Base-by-base conservation (phyloP, 2,888 invertebrate genomes). In the Eristalis arbustorum region DNA sequence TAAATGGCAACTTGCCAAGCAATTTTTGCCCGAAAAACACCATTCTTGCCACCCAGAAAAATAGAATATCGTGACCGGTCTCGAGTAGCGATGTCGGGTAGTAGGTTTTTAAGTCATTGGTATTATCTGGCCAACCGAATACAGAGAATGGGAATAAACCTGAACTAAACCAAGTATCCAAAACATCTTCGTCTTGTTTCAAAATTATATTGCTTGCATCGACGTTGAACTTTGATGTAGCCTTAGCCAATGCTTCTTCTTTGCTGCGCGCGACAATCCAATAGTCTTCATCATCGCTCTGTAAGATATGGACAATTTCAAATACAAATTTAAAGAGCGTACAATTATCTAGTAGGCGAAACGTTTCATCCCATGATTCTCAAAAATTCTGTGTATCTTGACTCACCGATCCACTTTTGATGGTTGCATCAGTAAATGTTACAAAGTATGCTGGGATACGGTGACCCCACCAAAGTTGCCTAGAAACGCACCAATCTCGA, bases 1-100 rank as follows among this genome's bases (percentile, higher is more conserved):
- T 95, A 90, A 99, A 99, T 0, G 99, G 99, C 64, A 99, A 93
- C 92, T 96, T 95, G 1, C 97, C 98, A 74, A 98, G 94, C n/a
- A 99, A 93, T 89, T 97, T 95, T 89, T 96, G 96, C 0, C 98
- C 98, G 90, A 99, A 95, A 95, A 99, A 99, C 0, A 99, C 99
- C 99, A 99, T 99, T 84, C 99, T 94, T 0, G 99, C 99, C 4
- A 99, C 99, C 99, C 99, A 99, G 94, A 99, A 99, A 94, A 99
- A 99, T 64, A 99, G 93, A 90, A 99, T 99, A 90, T 98, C 99
- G 91, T 99, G 98, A 0, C 99, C 99, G 0, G 99, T 99, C 93
- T 99, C 99, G 89, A 99, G 93, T 62, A 99, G 92, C 0, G 96
- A 95, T 0, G 98, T 96, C 0, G 99, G 99, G 94, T 98, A 99